phyloP scores from a whole-genome alignment of 2,113 vertebrate species.

The Murina feae region DNA sequence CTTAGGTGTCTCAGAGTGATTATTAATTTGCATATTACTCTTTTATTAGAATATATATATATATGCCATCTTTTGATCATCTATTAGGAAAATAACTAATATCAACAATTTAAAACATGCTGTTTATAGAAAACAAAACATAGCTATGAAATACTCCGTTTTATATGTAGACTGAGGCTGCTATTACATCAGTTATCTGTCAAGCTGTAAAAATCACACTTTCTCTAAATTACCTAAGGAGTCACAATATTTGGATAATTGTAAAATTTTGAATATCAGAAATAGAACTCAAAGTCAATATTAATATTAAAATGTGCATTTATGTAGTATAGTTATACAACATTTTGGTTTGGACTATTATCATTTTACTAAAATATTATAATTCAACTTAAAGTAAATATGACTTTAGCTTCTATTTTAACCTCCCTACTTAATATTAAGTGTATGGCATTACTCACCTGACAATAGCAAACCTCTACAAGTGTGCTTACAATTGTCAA shows the following conservation, averaged over 20 bases:
- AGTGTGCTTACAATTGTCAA: background rate
- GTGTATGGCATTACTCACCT: background rate
- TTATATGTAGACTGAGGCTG: background rate
- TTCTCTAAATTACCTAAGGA: background rate
- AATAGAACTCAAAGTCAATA: background rate
- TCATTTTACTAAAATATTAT: background rate
- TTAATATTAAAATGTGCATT: background rate
- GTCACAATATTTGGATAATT: background rate
- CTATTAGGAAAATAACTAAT: constrained; percentile 42
- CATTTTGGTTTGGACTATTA: background rate
- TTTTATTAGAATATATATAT: too few species aligned
- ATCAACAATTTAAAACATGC: background rate
- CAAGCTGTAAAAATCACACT: background rate
- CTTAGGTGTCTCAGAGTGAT: too few species aligned
- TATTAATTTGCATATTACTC: too few species aligned
- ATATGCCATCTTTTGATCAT: constrained; percentile 45
- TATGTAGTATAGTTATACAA: background rate
- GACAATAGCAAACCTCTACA: background rate
- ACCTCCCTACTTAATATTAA: background rate
- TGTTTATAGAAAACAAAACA: background rate
- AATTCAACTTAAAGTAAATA: background rate
- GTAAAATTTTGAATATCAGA: background rate
- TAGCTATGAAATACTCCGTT: background rate
- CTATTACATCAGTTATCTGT: background rate
- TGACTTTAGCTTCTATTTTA: background rate